These are phyloP conservation scores for Clitarchus hookeri DNA, from an alignment of 2,888 invertebrate genomes.

Conservation along the genomic window DNA sequence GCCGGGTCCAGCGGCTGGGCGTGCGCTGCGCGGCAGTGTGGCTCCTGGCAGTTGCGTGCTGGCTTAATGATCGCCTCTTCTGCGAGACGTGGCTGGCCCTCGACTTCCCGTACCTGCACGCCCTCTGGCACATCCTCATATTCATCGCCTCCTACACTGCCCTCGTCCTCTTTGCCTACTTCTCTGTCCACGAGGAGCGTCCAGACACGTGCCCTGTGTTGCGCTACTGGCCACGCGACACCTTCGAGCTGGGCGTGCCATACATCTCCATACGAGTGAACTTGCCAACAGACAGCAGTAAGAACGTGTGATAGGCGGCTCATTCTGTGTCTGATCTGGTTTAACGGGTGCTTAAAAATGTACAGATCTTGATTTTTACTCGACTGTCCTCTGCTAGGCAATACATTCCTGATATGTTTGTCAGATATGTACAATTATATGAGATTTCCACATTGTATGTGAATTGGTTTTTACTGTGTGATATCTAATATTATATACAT, in stretches of 20 bases:
- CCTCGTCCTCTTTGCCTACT: conserved; percentile 78
- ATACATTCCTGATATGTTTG: too few species aligned
- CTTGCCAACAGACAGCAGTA: conserved; percentile 35
- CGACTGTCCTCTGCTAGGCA: too few species aligned
- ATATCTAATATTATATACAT: background rate
- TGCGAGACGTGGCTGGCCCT: conserved; percentile 79
- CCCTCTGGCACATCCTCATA: conserved; percentile 81
- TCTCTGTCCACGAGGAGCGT: conserved; percentile 72
- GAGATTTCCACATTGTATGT: too few species aligned
- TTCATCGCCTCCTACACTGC: conserved; percentile 79
- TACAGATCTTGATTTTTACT: too few species aligned
- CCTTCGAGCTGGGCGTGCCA: conserved; percentile 77
- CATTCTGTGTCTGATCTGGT: background rate
- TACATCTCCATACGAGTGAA: conserved; percentile 63
- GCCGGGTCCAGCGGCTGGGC: conserved; percentile 72
- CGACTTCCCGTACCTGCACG: conserved; percentile 82
- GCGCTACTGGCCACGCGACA: conserved; percentile 76
- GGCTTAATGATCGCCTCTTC: conserved; percentile 77
- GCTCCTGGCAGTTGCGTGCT: conserved; percentile 72
- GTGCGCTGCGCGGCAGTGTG: conserved; percentile 70
- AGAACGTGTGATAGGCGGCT: conserved; percentile 31
- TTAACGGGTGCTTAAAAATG: background rate
- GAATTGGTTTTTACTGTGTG: too few species aligned
- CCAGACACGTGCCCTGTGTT: conserved; percentile 72
- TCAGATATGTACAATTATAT: too few species aligned